Percentiles rank a stretch among this genome's conserved stretches.
These are phyloP conservation scores for Cartodere bifasciata DNA, from an alignment of 2,888 invertebrate species.

Conservation along the genomic window DNA sequence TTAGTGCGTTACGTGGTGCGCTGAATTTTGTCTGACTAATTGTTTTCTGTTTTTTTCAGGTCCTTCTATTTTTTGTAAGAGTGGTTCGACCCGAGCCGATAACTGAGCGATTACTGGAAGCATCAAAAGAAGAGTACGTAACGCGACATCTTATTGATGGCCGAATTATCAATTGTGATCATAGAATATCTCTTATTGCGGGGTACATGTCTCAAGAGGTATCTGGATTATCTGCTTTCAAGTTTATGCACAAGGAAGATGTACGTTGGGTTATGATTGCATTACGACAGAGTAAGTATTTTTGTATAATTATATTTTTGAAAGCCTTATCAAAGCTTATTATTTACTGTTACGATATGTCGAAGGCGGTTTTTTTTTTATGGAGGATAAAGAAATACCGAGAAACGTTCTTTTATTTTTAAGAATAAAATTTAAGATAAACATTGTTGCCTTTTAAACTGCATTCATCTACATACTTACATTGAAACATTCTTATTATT, in stretches of 20 bases:
- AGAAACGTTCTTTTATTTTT: too few relatives aligned
- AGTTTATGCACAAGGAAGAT: conserved; percentile 82
- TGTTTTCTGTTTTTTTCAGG: conserved; percentile 27
- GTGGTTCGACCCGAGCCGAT: conserved; percentile 58
- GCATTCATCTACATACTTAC: too few relatives aligned
- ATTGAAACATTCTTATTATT: too few relatives aligned
- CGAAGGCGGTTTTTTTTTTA: too few relatives aligned
- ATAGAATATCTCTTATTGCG: conserved; percentile 76
- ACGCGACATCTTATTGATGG: conserved; percentile 84
- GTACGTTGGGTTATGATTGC: conserved; percentile 82
- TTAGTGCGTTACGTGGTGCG: too few relatives aligned
- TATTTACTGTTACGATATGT: too few relatives aligned
- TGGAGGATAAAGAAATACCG: too few relatives aligned
- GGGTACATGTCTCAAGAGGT: conserved; percentile 86
- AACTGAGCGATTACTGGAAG: conserved; percentile 51
- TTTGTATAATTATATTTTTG: too few relatives aligned
- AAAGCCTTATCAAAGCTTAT: too few relatives aligned
- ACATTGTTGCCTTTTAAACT: too few relatives aligned
- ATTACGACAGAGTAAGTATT: conserved; percentile 63
- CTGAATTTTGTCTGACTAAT: not conserved
- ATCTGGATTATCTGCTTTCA: conserved; percentile 75
- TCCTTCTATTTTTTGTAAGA: conserved; percentile 62
- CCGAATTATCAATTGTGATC: conserved; percentile 79
- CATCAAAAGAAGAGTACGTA: conserved; percentile 72
- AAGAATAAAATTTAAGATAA: too few relatives aligned